Conservation (phyloP, 2,888 invertebrate species). For the Conops quadrifasciatus region DNA sequence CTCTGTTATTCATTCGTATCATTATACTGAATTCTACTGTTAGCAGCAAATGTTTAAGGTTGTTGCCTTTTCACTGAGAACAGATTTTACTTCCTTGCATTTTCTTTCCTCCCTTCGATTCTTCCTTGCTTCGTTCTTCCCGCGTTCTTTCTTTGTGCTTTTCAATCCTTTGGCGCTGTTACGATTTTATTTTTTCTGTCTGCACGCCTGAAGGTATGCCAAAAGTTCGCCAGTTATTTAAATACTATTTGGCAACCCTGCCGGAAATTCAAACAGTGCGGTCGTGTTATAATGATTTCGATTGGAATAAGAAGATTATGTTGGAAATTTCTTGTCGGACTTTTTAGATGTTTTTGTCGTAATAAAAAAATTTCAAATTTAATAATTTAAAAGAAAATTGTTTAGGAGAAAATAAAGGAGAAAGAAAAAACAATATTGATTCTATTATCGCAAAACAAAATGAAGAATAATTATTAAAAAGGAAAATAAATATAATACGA, state of each 20-base stretch:
- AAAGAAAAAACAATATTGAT: too few species aligned
- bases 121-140: background rate
- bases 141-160: background rate
- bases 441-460: too few species aligned
- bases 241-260: slow-evolving; percentile 7
- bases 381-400: too few species aligned
- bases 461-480: too few species aligned
- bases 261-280: background rate
- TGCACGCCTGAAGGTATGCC: slow-evolving; percentile 27
- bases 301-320: too few species aligned
- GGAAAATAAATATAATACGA: too few species aligned
- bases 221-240: slow-evolving; percentile 21
- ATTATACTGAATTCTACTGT: too few species aligned
- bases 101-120: background rate
- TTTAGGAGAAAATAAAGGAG: too few species aligned
- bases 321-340: too few species aligned
- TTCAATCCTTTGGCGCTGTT: background rate
- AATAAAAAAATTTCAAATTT: too few species aligned
- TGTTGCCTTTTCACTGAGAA: background rate
- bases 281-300: background rate
- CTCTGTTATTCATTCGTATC: too few species aligned
- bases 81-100: background rate
- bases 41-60: background rate
- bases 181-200: background rate
- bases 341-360: too few species aligned